A percentile compares a stretch with the other conserved stretches of the same genome.
Conservation (phyloP, 2,888 invertebrate genomes). For the Leuctra nigra region DNA sequence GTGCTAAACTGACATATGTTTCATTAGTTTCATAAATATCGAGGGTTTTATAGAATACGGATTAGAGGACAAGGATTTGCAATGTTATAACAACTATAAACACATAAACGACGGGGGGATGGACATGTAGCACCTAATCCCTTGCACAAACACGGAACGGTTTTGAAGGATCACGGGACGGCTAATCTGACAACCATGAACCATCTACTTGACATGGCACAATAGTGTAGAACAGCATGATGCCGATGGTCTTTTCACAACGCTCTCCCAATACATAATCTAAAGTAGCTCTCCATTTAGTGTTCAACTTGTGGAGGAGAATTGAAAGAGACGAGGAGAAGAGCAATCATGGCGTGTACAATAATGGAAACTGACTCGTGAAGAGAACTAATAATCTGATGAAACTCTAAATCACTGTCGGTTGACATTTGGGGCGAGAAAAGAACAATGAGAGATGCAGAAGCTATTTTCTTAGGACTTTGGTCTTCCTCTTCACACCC, state of each 20-base stretch:
- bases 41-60: too few species aligned
- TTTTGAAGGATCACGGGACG: background rate
- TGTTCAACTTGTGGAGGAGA: background rate
- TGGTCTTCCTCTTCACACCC: too few species aligned
- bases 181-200: slow-evolving; percentile 15
- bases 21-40: too few species aligned
- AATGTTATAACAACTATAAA: background rate
- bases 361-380: slow-evolving; percentile 2
- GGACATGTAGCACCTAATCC: background rate
- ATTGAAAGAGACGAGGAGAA: slow-evolving; percentile 6
- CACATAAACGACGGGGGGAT: background rate
- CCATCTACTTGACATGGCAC: slow-evolving; percentile 4
- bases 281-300: slow-evolving; percentile 4
- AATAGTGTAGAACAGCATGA: background rate
- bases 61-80: background rate
- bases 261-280: slow-evolving; percentile 7
- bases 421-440: too few species aligned
- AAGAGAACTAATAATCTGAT: too few species aligned
- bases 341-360: slow-evolving; percentile 1
- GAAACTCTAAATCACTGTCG: too few species aligned
- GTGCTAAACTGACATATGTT: too few species aligned
- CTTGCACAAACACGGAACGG: background rate
- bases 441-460: too few species aligned
- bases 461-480: too few species aligned
- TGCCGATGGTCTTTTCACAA: background rate